Evolutionary conservation across 1,140 invertebrate genomes (phyloP).

Genomic region (Aethina tumida): DNA sequence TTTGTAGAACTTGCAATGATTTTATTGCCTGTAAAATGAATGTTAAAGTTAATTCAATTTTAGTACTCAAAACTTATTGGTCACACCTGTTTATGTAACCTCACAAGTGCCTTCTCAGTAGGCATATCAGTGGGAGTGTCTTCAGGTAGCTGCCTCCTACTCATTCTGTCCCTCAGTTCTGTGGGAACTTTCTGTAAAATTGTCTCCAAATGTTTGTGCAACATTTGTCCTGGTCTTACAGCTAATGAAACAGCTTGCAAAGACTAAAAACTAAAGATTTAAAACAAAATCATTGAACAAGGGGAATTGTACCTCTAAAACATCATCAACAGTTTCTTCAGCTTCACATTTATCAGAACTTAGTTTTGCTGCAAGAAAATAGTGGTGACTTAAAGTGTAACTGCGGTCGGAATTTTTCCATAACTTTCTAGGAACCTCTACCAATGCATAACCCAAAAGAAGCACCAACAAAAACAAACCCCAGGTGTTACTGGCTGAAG

Average conservation of each 20-base stretch:
- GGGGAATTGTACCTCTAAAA: conserved; percentile 62
- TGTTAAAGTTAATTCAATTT: not conserved
- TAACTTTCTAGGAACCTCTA: conserved; percentile 85
- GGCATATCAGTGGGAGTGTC: conserved; percentile 60
- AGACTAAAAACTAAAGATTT: conserved; percentile 42
- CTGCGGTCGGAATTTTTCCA: conserved; percentile 78
- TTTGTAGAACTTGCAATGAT: conserved; percentile 75
- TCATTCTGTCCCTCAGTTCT: conserved; percentile 63
- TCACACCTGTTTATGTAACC: conserved; percentile 63
- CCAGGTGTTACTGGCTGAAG: conserved; percentile 99
- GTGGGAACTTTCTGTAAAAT: conserved; percentile 80
- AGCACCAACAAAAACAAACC: conserved; percentile 92
- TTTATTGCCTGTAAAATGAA: conserved; percentile 59
- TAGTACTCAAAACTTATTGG: conserved; percentile 1
- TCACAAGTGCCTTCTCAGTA: conserved; percentile 69
- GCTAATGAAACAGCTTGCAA: conserved; percentile 59
- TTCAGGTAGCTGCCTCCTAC: conserved; percentile 48
- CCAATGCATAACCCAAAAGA: conserved; percentile 91
- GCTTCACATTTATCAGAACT: conserved; percentile 95
- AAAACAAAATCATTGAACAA: conserved; percentile 5
- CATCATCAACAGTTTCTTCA: conserved; percentile 91
- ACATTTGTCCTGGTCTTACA: conserved; percentile 56
- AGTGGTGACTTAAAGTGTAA: conserved; percentile 76
- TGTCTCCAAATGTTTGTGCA: conserved; percentile 67
- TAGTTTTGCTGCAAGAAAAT: conserved; percentile 96